Evolutionary conservation across 2,797 vertebrate species (phyloP).

Genomic region (Trachops cirrhosus): DNA sequence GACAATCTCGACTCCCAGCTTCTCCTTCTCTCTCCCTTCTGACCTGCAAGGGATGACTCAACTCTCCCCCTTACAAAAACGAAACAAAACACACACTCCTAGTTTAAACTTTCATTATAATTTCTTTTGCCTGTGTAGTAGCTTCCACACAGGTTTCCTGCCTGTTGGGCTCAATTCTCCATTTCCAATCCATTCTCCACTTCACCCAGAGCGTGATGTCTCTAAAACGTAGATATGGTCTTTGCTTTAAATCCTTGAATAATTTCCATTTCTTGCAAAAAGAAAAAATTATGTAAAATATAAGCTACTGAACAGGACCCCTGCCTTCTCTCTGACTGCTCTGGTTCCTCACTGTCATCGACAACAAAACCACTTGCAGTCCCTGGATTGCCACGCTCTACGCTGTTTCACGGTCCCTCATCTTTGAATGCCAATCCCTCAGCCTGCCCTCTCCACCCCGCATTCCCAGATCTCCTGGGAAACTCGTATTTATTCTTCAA

Average conservation of each 20-base stretch:
- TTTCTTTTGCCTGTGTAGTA: not conserved
- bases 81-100: not conserved
- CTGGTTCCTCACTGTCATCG: not conserved
- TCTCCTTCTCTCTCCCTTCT: not conserved
- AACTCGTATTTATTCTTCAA: not conserved
- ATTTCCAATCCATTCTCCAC: not conserved
- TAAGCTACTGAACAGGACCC: not conserved
- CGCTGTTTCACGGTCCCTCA: not conserved
- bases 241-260: conserved; percentile 14
- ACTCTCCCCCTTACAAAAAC: not conserved
- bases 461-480: not conserved
- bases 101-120: not conserved
- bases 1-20: not conserved
- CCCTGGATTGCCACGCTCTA: not conserved
- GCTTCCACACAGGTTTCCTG: not conserved
- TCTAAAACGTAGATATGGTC: not conserved
- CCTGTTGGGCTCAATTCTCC: not conserved
- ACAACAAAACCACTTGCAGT: not conserved
- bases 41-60: not conserved
- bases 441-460: not conserved
- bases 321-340: not conserved
- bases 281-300: not conserved
- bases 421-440: not conserved
- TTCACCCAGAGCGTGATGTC: not conserved
- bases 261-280: not conserved